phyloP scores from a whole-genome alignment of 2,113 vertebrate species.

The Tychaedon coryphoeus region DNA sequence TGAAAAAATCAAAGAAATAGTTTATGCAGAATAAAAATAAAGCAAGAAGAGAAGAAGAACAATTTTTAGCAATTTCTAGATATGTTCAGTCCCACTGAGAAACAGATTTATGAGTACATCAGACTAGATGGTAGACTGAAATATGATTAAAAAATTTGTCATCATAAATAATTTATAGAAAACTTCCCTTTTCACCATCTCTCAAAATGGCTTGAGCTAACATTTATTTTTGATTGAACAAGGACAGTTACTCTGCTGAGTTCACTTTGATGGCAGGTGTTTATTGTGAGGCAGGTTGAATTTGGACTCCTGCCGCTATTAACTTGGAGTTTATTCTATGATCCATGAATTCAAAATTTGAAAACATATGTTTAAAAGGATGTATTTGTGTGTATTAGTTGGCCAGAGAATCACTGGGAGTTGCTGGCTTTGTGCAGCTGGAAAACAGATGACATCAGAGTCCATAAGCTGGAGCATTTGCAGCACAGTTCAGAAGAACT shows the following conservation, averaged over 20 bases:
- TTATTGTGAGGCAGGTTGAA: neutral
- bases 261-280: neutral
- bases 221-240: neutral
- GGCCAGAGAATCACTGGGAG: neutral
- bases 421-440: neutral
- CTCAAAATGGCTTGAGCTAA: neutral
- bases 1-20: neutral
- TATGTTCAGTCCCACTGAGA: neutral
- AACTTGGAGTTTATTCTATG: neutral
- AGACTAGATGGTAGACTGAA: neutral
- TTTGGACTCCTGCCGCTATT: neutral
- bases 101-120: neutral
- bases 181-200: neutral
- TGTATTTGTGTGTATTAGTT: neutral
- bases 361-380: neutral
- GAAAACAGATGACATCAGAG: neutral
- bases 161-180: neutral
- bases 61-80: neutral
- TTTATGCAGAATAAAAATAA: neutral
- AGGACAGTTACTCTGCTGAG: neutral
- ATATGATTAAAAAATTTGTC: neutral
- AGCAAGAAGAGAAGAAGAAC: neutral
- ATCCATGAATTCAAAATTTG: neutral
- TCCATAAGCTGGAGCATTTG: neutral
- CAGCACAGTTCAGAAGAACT: neutral